A percentile compares a stretch with the other conserved stretches of the same genome.
Evolutionary conservation across 2,797 vertebrate species (phyloP).

Genomic region (Lepus oiostolus): DNA sequence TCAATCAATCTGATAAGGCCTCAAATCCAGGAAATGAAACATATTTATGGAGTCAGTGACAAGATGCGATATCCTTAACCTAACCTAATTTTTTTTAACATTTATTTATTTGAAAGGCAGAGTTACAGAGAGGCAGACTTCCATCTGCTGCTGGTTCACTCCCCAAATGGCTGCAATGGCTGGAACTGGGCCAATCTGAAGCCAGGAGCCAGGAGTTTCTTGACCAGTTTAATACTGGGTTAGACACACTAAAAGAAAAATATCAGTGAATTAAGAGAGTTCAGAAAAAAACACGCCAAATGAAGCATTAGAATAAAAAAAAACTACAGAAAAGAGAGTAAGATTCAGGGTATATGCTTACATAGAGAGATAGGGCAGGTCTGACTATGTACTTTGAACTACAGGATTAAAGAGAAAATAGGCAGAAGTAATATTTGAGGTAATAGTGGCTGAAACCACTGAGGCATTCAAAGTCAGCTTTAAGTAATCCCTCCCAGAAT

Average conservation of each 20-base stretch:
- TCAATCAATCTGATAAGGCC: neutral
- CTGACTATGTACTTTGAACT: neutral
- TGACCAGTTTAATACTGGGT: neutral
- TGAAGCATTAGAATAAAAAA: constrained; percentile 28
- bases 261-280: neutral
- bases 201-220: no score
- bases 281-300: constrained; percentile 25
- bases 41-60: neutral
- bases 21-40: constrained; percentile 38
- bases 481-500: constrained; percentile 31
- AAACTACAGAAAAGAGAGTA: neutral
- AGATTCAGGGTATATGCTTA: neutral
- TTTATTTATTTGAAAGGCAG: no score
- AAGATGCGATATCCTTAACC: neutral
- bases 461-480: constrained; percentile 33
- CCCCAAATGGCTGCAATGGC: no score
- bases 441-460: neutral
- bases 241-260: constrained; percentile 22
- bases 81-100: constrained; percentile 8
- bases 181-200: no score
- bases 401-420: neutral
- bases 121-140: neutral
- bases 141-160: no score
- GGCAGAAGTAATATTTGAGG: constrained; percentile 12
- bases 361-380: no score